A percentile compares a stretch with the other conserved stretches of the same genome.
phyloP scores from a whole-genome alignment of 2,888 invertebrate genomes.

The Protodeltote pygarga region DNA sequence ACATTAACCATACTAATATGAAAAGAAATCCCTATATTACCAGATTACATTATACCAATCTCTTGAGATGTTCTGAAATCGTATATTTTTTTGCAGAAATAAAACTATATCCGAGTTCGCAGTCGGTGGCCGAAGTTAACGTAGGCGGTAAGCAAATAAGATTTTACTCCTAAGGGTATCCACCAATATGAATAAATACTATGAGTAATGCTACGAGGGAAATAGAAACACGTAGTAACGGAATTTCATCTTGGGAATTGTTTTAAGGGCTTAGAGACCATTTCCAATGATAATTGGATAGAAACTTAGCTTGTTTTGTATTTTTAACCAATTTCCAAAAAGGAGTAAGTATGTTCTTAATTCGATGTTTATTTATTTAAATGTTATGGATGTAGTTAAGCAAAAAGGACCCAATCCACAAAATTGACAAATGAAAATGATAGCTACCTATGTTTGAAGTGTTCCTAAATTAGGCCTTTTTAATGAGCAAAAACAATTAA shows the following conservation, averaged over 20 bases:
- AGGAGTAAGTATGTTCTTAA: too few relatives aligned
- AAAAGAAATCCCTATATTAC: too few relatives aligned
- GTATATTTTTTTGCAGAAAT: conserved; percentile 62
- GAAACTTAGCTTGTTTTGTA: too few relatives aligned
- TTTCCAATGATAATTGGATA: not conserved
- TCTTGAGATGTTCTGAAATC: conserved; percentile 11
- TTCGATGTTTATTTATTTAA: too few relatives aligned
- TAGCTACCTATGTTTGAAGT: too few relatives aligned
- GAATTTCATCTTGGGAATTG: conserved; percentile 36
- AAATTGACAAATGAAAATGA: too few relatives aligned
- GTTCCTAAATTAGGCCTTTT: too few relatives aligned
- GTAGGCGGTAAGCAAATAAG: conserved; percentile 57
- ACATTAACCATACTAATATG: too few relatives aligned
- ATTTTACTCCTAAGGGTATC: conserved; percentile 48
- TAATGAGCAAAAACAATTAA: too few relatives aligned
- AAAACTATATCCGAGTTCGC: conserved; percentile 66
- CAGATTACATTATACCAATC: conserved; percentile 17
- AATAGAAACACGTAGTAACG: conserved; percentile 45
- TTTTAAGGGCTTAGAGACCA: conserved; percentile 14
- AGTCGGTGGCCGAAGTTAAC: conserved; percentile 63
- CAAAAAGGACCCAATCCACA: too few relatives aligned
- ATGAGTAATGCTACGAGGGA: conserved; percentile 33
- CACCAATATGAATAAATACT: conserved; percentile 50
- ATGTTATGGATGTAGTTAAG: too few relatives aligned
- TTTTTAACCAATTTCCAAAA: too few relatives aligned